phyloP scores from a whole-genome alignment of 2,113 vertebrate species.

The Microcebus tavaratra region DNA sequence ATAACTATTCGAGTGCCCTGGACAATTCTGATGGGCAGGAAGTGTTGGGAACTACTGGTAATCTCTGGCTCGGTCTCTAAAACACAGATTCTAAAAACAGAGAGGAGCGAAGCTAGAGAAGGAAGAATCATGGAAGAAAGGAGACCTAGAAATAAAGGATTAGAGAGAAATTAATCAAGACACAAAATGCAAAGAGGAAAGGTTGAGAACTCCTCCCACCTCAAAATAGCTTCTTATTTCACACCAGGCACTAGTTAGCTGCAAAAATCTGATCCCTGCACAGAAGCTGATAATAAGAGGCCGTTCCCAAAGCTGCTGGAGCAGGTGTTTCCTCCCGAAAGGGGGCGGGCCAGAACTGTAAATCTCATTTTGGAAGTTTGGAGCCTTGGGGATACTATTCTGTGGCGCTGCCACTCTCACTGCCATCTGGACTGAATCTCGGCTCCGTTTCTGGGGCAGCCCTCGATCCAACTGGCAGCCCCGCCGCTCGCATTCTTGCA shows the following conservation, averaged over 20 bases:
- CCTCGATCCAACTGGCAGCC: constrained; percentile 77
- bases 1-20: no score
- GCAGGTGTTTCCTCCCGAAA: constrained; percentile 82
- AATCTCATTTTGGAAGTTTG: constrained; percentile 84
- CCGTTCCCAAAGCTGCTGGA: constrained; percentile 77
- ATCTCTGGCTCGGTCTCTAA: not conserved
- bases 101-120: not conserved
- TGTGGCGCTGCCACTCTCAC: constrained; percentile 71
- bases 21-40: not conserved
- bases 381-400: constrained; percentile 81
- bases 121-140: not conserved
- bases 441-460: constrained; percentile 78
- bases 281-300: constrained; percentile 76
- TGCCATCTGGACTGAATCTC: constrained; percentile 83
- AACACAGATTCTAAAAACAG: not conserved
- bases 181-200: constrained; percentile 51
- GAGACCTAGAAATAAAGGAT: not conserved
- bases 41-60: not conserved
- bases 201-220: constrained; percentile 60
- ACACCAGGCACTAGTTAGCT: constrained; percentile 58
- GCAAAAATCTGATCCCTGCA: constrained; percentile 71
- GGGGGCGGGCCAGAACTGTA: constrained; percentile 72
- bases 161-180: constrained; percentile 52
- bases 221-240: constrained; percentile 71
- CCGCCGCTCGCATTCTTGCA: constrained; percentile 79